These are phyloP conservation scores for Sitophilus oryzae DNA, from an alignment of 1,140 invertebrate species.

Conservation along the genomic window DNA sequence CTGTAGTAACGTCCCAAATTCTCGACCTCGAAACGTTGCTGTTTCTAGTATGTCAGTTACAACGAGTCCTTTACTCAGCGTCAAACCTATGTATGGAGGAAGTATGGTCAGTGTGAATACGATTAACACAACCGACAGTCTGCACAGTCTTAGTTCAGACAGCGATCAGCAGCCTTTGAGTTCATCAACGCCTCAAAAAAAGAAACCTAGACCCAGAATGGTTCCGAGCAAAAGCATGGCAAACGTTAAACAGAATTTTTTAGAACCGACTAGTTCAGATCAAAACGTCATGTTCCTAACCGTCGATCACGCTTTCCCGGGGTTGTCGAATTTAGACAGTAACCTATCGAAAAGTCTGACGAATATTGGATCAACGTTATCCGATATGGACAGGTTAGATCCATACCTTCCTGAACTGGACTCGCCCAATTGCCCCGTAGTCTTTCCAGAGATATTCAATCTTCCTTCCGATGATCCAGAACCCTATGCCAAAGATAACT, in stretches of 20 bases:
- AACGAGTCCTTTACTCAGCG: slow-evolving; percentile 60
- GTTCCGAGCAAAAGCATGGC: slow-evolving; percentile 40
- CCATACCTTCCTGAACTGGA: slow-evolving; percentile 44
- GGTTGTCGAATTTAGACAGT: slow-evolving; percentile 35
- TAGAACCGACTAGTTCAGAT: slow-evolving; percentile 44
- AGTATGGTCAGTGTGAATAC: slow-evolving; percentile 53
- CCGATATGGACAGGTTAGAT: slow-evolving; percentile 43
- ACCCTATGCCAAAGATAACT: slow-evolving; percentile 18
- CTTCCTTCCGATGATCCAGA: slow-evolving; percentile 34
- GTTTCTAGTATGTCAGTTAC: slow-evolving; percentile 56
- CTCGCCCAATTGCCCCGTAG: slow-evolving; percentile 28
- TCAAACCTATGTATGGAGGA: slow-evolving; percentile 55
- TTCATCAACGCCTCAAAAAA: slow-evolving; percentile 33
- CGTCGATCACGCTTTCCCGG: slow-evolving; percentile 38
- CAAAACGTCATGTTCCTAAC: slow-evolving; percentile 31
- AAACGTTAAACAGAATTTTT: slow-evolving; percentile 43
- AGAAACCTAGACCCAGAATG: slow-evolving; percentile 34
- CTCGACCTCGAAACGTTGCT: slow-evolving; percentile 42
- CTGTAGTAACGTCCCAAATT: slow-evolving; percentile 12
- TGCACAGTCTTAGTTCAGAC: slow-evolving; percentile 56
- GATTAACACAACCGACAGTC: slow-evolving; percentile 50
- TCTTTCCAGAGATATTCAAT: slow-evolving; percentile 30
- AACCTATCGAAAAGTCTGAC: slow-evolving; percentile 53
- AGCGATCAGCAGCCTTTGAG: slow-evolving; percentile 46
- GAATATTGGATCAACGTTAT: slow-evolving; percentile 49